These are phyloP conservation scores for Thyatira batis DNA, from an alignment of 2,888 invertebrate species.

Conservation along the genomic window DNA sequence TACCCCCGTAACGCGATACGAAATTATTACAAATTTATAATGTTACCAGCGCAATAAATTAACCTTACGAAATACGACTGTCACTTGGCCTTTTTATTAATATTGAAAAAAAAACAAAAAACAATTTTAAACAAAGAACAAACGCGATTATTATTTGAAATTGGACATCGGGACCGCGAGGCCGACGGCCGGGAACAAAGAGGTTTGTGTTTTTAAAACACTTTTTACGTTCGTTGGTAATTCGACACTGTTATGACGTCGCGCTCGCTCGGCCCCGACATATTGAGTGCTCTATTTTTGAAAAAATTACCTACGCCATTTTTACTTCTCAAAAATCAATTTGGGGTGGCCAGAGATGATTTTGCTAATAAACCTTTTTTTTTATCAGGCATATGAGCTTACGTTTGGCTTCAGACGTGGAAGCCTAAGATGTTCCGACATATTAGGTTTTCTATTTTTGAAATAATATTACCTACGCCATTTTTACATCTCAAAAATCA, in stretches of 20 bases:
- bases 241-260: slow-evolving; percentile 64
- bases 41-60: too few relatives aligned
- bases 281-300: slow-evolving; percentile 3
- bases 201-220: slow-evolving; percentile 38
- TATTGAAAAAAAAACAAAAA: slow-evolving; percentile 41
- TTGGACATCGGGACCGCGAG: slow-evolving; percentile 35
- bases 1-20: too few relatives aligned
- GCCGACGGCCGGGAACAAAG: slow-evolving; percentile 47
- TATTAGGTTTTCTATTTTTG: slow-evolving; percentile 3
- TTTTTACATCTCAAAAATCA: not conserved
- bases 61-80: too few relatives aligned
- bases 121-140: slow-evolving; percentile 63
- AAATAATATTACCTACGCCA: not conserved
- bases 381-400: too few relatives aligned
- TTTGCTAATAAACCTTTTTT: too few relatives aligned
- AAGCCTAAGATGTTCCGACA: too few relatives aligned
- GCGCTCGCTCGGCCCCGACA: slow-evolving; percentile 26
- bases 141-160: slow-evolving; percentile 57
- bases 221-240: slow-evolving; percentile 42
- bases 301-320: not conserved
- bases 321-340: not conserved
- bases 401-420: too few relatives aligned
- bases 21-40: too few relatives aligned
- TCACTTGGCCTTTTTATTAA: slow-evolving; percentile 31
- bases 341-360: too few relatives aligned